phyloP scores from a whole-genome alignment of 1,140 invertebrate genomes.

The Cydia fagiglandana region DNA sequence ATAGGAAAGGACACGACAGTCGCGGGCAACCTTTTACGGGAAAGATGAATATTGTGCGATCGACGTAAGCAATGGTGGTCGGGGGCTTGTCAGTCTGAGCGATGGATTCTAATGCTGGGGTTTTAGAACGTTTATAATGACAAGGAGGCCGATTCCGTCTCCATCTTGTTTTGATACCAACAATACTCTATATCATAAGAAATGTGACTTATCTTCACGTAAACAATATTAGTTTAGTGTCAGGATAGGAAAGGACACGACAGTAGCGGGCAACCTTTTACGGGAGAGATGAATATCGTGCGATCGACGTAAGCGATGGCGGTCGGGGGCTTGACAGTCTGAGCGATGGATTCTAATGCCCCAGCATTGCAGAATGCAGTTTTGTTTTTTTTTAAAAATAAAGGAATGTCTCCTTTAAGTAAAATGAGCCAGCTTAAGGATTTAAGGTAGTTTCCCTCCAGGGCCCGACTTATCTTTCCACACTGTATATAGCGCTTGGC shows the following conservation, averaged over 20 bases:
- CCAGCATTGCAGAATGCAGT: too few species aligned
- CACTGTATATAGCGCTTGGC: too few species aligned
- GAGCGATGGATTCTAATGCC: neutral
- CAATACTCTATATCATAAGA: too few species aligned
- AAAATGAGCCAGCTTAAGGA: too few species aligned
- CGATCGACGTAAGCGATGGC: constrained; percentile 1
- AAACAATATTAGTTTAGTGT: too few species aligned
- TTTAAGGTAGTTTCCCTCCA: too few species aligned
- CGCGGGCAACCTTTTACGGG: neutral
- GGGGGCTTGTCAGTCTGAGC: neutral
- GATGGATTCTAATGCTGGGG: neutral
- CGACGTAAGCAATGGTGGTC: constrained; percentile 3
- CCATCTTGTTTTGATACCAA: too few species aligned
- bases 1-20: neutral
- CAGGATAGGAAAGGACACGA: neutral
- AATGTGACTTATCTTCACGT: too few species aligned
- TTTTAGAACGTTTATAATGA: neutral
- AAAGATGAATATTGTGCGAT: neutral
- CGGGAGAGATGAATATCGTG: neutral
- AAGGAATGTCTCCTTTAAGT: too few species aligned
- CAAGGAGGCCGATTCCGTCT: too few species aligned
- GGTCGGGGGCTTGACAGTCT: neutral
- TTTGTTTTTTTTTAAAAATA: too few species aligned
- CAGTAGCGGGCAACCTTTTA: neutral
- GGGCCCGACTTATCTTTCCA: too few species aligned